Evolutionary conservation across 2,888 invertebrate genomes (phyloP).

Genomic region (Leptinotarsa haldemani): DNA sequence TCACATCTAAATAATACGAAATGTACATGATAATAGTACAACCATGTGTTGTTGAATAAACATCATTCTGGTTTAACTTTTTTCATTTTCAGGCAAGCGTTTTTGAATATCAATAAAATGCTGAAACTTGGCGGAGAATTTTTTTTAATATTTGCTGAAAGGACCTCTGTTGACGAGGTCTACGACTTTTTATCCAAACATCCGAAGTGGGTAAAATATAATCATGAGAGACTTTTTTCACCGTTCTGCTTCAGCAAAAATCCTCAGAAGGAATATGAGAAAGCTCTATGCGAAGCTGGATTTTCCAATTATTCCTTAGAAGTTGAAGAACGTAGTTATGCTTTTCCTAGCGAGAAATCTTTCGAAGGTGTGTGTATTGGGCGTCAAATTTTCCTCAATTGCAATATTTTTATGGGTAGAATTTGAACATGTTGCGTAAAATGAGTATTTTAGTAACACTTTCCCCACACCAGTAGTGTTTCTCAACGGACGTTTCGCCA

Average conservation of each 20-base stretch:
- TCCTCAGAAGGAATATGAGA: conserved; percentile 24
- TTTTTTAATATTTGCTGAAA: conserved; percentile 70
- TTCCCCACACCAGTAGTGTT: too few species aligned
- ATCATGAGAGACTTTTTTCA: conserved; percentile 30
- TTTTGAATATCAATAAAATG: conserved; percentile 74
- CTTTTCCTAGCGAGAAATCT: conserved; percentile 24
- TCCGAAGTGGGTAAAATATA: conserved; percentile 36
- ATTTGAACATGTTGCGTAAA: too few species aligned
- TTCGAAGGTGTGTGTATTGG: conserved; percentile 20
- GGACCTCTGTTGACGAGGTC: conserved; percentile 28
- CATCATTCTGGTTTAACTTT: too few species aligned
- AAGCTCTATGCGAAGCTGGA: conserved; percentile 25
- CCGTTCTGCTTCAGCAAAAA: conserved; percentile 25
- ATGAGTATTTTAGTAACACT: too few species aligned
- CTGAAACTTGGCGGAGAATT: conserved; percentile 77
- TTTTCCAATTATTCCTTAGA: conserved; percentile 18
- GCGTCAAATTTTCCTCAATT: too few species aligned
- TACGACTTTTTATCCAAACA: conserved; percentile 27
- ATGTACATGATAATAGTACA: too few species aligned
- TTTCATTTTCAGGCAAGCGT: conserved; percentile 67
- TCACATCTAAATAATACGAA: too few species aligned
- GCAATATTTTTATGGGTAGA: too few species aligned
- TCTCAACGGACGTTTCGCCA: too few species aligned
- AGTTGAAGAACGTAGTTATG: conserved; percentile 11
- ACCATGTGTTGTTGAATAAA: too few species aligned